Evolutionary conservation across 2,797 vertebrate species (phyloP).

Genomic region (Steatocranus sp.): DNA sequence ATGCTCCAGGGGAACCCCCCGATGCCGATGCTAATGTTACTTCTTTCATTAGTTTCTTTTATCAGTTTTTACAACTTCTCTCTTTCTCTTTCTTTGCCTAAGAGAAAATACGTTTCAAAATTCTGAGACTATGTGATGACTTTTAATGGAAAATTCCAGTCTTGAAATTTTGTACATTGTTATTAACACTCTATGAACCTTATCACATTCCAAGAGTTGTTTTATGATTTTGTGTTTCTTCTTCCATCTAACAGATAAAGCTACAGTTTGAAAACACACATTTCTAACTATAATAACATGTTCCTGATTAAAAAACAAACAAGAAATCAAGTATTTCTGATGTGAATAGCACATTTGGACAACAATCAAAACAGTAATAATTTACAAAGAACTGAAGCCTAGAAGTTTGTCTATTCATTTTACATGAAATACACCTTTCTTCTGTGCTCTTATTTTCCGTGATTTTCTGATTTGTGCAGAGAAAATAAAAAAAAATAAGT

Average conservation of each 20-base stretch:
- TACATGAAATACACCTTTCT: background rate
- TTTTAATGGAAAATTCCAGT: background rate
- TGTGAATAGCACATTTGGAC: background rate
- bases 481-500: accelerated
- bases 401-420: background rate
- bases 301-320: background rate
- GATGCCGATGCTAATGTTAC: background rate
- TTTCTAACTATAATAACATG: background rate
- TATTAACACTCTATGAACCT: background rate
- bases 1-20: no score
- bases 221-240: background rate
- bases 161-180: background rate
- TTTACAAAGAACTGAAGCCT: background rate
- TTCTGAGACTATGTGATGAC: background rate
- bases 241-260: background rate
- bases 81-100: background rate
- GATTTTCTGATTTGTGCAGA: background rate
- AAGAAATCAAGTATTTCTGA: background rate
- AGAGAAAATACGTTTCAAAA: background rate
- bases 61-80: background rate
- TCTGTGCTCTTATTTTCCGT: background rate
- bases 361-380: background rate
- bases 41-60: background rate
- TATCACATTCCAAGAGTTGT: background rate
- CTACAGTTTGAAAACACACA: background rate